These are phyloP conservation scores for Cephus spinipes DNA, from an alignment of 2,888 invertebrate species.

Conservation along the genomic window DNA sequence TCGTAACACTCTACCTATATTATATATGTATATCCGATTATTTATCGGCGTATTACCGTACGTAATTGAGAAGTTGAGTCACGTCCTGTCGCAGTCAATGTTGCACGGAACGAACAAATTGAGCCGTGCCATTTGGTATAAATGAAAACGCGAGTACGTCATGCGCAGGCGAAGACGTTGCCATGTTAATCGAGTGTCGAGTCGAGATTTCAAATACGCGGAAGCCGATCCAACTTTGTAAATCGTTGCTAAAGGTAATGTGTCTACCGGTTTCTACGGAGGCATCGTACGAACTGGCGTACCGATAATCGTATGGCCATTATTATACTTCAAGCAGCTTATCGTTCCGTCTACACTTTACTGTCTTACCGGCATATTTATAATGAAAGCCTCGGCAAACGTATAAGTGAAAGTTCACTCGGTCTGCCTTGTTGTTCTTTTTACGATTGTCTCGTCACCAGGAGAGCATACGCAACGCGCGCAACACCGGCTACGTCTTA, in stretches of 20 bases:
- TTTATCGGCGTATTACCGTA: neutral
- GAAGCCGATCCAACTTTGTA: constrained; percentile 10
- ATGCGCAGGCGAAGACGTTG: neutral
- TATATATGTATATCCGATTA: neutral
- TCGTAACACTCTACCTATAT: neutral
- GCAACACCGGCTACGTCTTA: neutral
- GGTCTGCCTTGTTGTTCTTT: constrained; percentile 25
- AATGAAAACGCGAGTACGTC: neutral
- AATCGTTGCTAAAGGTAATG: constrained; percentile 26
- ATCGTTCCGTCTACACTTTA: constrained; percentile 37
- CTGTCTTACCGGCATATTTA: constrained; percentile 34
- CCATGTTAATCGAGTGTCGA: neutral
- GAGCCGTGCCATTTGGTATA: neutral
- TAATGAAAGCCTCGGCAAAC: constrained; percentile 32
- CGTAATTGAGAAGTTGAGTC: neutral
- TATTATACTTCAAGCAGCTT: constrained; percentile 38
- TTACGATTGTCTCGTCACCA: constrained; percentile 16
- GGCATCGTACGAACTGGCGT: neutral
- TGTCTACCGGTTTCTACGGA: constrained; percentile 24
- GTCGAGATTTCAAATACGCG: neutral
- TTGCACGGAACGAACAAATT: neutral
- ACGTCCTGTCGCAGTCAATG: neutral
- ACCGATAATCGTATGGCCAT: constrained; percentile 43
- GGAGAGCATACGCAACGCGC: neutral
- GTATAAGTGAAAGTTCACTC: constrained; percentile 43